Base-by-base conservation (phyloP, 2,888 invertebrate species). In the Eilema caniola region DNA sequence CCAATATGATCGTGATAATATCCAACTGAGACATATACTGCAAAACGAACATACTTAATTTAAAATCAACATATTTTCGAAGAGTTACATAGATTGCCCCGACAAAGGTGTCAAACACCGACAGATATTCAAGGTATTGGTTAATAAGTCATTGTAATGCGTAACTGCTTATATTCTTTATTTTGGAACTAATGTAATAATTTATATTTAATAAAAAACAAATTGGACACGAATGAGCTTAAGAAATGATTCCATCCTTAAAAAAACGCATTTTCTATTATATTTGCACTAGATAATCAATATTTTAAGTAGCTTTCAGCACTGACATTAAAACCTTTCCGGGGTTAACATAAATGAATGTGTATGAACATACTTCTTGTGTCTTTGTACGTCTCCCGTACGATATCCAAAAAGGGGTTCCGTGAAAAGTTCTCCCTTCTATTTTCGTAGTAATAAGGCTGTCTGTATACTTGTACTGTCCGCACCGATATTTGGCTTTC, bases 11-110 rank as follows among this genome's bases (percentile, higher is more conserved):
- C 99, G 87, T 98, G 98, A 86, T 98, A 97, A 89, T 98, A 97
- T 1, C 99, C 99, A 80, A 99, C 96, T 80, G 98, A 97, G 56
- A 99, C 97, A 93, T 98, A 99, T 92, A 99, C 99, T 99, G 96
- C n/a, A 86, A 90, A 77, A 79, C 74, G 77, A 66, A 73, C 56
- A 25, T 25, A 28, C 4, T 24, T 33, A 24, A 8, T 41, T 23
- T 23, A 24, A 61, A 61, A 11, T 20, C 20, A 14, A 47, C 2
- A 53, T 23, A 56, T 41, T 25, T 24, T 12, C 25, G 10, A n/a
- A 47, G 20, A 20, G 20, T 41, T 20, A 41, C 11, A 33, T 12
- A 41, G 53, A 25, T 41, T 47, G 53, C 23, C 64, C n/a, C 2
- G 25, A 4, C 25, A 53, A 64, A 37, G 64, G 47, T 62, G 4